Base-by-base conservation (phyloP, 2,113 vertebrate species). In the Diadophis punctatus region DNA sequence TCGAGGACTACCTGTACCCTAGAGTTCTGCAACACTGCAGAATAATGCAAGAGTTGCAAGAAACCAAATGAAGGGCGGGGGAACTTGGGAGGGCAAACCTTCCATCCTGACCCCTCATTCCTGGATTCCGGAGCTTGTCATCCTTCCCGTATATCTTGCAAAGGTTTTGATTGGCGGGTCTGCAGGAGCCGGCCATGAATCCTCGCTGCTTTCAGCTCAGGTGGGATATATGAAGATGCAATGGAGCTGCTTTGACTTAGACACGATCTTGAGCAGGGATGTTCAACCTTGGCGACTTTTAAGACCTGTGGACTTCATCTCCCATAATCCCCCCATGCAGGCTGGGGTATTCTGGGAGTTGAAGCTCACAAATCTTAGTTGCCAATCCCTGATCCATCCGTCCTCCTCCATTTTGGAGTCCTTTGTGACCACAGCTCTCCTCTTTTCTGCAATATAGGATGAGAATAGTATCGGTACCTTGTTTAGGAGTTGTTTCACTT, bases 221-320 rank as follows among this genome's bases (percentile, higher is more conserved):
- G 34, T 39, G 68, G 68, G 68, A 80, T 9, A 9, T 20, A 9
- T 8, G 34, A 8, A 80, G 16, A 39, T 39, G 68, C 34, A 34
- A 34, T 8, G n/a, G 68, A 34, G n/a, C 5, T 39, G n/a, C n/a
- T 39, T 39, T 39, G 34, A 39, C 34, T 39, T 18, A 3, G n/a
- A 74, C n/a, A 1, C 5, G 0, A 1, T 34, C 16, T 74, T 74
- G 14, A 34, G n/a, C n/a, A 39, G 16, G 1, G 9, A 0, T 30
- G 60, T 30, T 10, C 27, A 63, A 0, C 27, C 3, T 12, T 63
- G 27, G 27, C 11, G 3, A 14, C 60, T n/a, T 63, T n/a, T 1
- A 63, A 63, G 60, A 63, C 27, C 60, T 63, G 4, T 30, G 60
- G 27, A 30, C 11, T n/a, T 63, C 27, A 63, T 9, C 60, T 30